phyloP scores from a whole-genome alignment of 2,888 invertebrate species.

The Lacanobia oleracea region DNA sequence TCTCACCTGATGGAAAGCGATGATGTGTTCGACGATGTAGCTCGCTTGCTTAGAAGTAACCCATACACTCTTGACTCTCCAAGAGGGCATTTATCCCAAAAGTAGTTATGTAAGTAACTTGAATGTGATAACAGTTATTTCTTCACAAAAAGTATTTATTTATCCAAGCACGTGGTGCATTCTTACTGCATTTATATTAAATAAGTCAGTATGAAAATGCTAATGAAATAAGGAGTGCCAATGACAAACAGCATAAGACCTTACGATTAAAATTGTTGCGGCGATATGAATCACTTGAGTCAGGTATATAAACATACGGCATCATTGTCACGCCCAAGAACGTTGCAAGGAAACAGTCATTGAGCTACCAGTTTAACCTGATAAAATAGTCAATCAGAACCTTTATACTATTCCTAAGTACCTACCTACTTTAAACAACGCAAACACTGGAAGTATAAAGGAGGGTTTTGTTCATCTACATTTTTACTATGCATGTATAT shows the following conservation, averaged over 20 bases:
- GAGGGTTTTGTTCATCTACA: background rate
- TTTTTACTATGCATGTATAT: no score
- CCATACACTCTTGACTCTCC: no score
- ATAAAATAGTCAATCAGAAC: no score
- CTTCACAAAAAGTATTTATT: conserved; percentile 4
- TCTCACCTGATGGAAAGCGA: no score
- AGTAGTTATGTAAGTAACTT: background rate
- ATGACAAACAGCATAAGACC: conserved; percentile 49
- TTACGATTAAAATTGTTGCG: conserved; percentile 31
- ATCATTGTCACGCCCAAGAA: conserved; percentile 22
- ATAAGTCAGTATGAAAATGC: conserved; percentile 56
- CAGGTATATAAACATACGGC: conserved; percentile 20
- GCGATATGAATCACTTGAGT: conserved; percentile 44
- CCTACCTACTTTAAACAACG: no score
- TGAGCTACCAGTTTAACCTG: background rate
- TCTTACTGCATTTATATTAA: conserved; percentile 44
- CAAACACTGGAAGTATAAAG: no score
- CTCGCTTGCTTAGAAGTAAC: no score
- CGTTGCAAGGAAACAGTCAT: background rate
- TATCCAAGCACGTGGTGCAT: conserved; percentile 38
- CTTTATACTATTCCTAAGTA: no score
- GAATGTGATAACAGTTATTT: conserved; percentile 2
- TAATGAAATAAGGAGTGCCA: conserved; percentile 56
- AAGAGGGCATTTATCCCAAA: background rate
- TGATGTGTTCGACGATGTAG: background rate